These are phyloP conservation scores for Protonemura montana DNA, from an alignment of 2,888 invertebrate genomes.

Conservation along the genomic window DNA sequence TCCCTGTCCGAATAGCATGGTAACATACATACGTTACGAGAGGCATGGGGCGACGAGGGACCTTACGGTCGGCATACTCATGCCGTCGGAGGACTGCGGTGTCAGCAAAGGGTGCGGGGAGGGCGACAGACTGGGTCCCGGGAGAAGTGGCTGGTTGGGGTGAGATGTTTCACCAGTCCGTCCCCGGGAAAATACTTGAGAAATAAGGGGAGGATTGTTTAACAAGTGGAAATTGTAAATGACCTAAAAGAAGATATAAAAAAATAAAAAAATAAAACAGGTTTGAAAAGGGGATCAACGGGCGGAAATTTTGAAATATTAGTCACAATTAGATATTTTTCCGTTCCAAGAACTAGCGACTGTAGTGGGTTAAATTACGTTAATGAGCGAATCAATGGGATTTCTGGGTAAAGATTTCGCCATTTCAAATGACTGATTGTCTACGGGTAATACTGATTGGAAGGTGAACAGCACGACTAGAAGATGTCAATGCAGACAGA, in stretches of 20 bases:
- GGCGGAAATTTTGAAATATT: background rate
- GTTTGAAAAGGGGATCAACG: background rate
- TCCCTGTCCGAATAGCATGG: conserved; percentile 56
- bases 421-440: background rate
- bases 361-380: background rate
- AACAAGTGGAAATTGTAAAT: background rate
- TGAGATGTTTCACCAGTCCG: no score
- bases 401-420: background rate
- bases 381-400: background rate
- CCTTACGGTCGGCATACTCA: no score
- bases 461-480: background rate
- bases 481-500: background rate
- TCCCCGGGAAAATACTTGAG: background rate
- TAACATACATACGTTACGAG: conserved; percentile 51
- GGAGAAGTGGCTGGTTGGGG: no score
- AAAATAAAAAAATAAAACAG: background rate
- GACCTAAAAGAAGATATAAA: background rate
- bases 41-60: background rate
- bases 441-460: background rate
- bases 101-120: no score
- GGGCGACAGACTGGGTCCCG: no score
- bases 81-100: no score
- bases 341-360: background rate
- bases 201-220: background rate
- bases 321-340: background rate